phyloP scores from a whole-genome alignment of 2,797 vertebrate species.

The Lacerta agilis region DNA sequence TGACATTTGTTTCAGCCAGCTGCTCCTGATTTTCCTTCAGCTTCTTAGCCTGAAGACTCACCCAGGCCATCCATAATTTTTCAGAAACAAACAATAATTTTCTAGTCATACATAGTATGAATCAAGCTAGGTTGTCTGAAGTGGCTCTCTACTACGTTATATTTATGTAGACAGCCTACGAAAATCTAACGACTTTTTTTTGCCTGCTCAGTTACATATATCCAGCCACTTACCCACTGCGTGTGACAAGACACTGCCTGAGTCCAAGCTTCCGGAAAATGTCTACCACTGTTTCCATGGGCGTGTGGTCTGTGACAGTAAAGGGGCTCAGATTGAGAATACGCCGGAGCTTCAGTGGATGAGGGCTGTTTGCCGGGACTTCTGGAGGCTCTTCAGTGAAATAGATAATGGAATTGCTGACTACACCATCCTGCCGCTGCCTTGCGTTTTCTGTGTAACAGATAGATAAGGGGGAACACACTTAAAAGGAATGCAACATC shows the following conservation, averaged over 20 bases:
- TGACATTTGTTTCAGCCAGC: not conserved
- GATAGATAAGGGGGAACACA: not conserved
- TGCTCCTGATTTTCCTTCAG: not conserved
- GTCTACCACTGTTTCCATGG: constrained; percentile 98
- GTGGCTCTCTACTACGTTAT: not conserved
- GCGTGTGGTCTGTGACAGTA: constrained; percentile 97
- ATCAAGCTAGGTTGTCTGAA: not conserved
- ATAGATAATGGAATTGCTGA: constrained; percentile 96
- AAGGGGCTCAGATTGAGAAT: constrained; percentile 97
- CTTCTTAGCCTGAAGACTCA: not conserved
- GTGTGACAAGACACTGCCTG: constrained; percentile 95
- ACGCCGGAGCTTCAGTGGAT: constrained; percentile 91
- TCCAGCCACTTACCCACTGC: constrained; percentile 87
- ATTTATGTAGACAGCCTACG: too few relatives aligned
- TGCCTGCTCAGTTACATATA: not conserved
- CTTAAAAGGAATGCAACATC: not conserved
- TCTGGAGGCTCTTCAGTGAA: constrained; percentile 94
- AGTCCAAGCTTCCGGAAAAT: constrained; percentile 98
- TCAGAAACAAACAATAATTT: too few relatives aligned
- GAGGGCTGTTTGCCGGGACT: constrained; percentile 88
- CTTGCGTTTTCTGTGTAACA: constrained; percentile 87
- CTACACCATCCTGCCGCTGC: constrained; percentile 96
- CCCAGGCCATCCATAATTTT: not conserved
- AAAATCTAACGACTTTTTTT: not conserved
- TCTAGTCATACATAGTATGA: not conserved